Evolutionary conservation across 2,888 invertebrate species (phyloP).

Genomic region (Troides oblongomaculatus): DNA sequence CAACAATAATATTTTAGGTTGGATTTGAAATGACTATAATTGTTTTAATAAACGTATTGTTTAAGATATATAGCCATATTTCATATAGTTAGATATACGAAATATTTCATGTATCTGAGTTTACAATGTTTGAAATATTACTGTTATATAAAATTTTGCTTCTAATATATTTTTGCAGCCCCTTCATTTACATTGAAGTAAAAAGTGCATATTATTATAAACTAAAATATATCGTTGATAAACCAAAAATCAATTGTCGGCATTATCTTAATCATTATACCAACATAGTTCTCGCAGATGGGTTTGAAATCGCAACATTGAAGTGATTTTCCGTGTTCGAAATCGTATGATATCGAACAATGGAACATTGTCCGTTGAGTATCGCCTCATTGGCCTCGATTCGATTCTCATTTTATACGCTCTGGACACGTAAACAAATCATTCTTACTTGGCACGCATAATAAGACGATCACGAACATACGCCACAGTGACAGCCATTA

Average conservation of each 20-base stretch:
- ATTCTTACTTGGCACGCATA: neutral
- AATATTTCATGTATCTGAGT: too few relatives aligned
- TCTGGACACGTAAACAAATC: constrained; percentile 24
- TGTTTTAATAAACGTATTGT: too few relatives aligned
- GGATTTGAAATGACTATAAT: too few relatives aligned
- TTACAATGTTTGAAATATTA: too few relatives aligned
- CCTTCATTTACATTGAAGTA: neutral
- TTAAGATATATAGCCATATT: too few relatives aligned
- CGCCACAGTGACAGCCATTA: neutral
- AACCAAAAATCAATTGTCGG: neutral
- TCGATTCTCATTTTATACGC: constrained; percentile 24
- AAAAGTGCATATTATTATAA: too few relatives aligned
- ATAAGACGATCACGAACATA: neutral
- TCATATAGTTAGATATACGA: too few relatives aligned
- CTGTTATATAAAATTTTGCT: too few relatives aligned
- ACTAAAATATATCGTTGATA: too few relatives aligned
- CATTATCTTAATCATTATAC: neutral
- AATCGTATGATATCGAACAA: constrained; percentile 35
- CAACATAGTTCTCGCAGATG: neutral
- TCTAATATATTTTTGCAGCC: neutral
- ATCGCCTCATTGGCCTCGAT: constrained; percentile 36
- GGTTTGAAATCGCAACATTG: neutral
- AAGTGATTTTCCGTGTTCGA: constrained; percentile 28
- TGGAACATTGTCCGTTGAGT: constrained; percentile 41
- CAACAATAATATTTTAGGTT: too few relatives aligned